Evolutionary conservation across 2,113 vertebrate genomes (phyloP), one percentile per base, ranked within the genome.

Genomic region (Bagarius yarrelli): DNA sequence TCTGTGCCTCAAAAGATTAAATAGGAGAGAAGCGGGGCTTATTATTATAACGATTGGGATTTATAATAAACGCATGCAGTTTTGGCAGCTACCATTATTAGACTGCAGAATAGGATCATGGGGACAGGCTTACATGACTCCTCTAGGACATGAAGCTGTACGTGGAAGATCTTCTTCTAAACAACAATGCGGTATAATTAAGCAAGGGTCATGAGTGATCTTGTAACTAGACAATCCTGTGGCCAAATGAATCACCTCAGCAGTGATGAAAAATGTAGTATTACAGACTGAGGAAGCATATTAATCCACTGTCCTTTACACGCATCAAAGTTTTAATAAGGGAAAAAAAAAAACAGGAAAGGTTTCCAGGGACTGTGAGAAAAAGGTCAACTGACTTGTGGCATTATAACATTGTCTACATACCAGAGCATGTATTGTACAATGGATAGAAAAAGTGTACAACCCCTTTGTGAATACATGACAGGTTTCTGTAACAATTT

Each of bases 301-400:
- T 80, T 80, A 80, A 80, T 71, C 67, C 21, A 11, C 27, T 76
- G 73, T 70, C 61, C 80, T 82, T 64, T 60, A 73, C 74, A 64
- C 36, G 34, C 50, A 70, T 78, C 34, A 82, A 61, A 56, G 32
- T 50, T 80, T 64, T 74, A 59, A 81, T 76, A 34, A 47, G 61
- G n/a, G n/a, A n/a, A n/a, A n/a, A 34, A 18, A 47, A 76, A 75
- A 44, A 67, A 47, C 44, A 70, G 59, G 23, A 52, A 55, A 59
- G 53, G 69, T 70, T 56, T 76, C 19, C 80, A 76, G 47, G 69
- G 61, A 80, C 27, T 30, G 23, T 52, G 72, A 61, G 32, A 47
- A 32, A 44, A 78, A 80, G 52, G 73, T 76, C 55, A 80, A 61
- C 18, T 8, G 36, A 81, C 52, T 59, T 57, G 47, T 44, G 34